Percentiles rank a stretch among this genome's conserved stretches.
phyloP scores from a whole-genome alignment of 2,888 invertebrate genomes.

The Drosophila nigritarsus region DNA sequence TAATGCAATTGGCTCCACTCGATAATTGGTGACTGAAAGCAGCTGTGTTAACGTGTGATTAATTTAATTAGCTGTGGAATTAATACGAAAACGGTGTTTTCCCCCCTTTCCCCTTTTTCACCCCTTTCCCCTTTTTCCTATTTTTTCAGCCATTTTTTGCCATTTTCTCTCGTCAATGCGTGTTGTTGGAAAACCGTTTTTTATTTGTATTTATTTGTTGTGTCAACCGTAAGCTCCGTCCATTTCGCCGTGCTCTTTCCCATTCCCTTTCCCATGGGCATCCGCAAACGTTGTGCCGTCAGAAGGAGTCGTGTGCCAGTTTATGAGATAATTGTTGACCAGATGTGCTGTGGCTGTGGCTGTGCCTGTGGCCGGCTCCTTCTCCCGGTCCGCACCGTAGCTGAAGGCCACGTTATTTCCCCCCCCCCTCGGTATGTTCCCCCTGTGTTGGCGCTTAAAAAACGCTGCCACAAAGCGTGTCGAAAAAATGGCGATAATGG shows the following conservation, averaged over 20 bases:
- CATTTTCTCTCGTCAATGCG: constrained; percentile 25
- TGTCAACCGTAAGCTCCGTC: background rate
- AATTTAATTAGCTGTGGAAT: constrained; percentile 30
- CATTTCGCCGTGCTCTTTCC: background rate
- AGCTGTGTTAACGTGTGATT: constrained; percentile 12
- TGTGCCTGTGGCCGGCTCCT: constrained; percentile 9
- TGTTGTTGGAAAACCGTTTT: constrained; percentile 14
- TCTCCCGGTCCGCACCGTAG: background rate
- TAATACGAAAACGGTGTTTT: background rate
- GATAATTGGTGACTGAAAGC: background rate
- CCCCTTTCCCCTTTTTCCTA: background rate
- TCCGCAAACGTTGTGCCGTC: background rate
- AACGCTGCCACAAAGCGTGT: constrained; percentile 23
- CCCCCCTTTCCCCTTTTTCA: too few relatives aligned
- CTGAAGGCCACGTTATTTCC: background rate
- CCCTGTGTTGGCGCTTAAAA: constrained; percentile 29
- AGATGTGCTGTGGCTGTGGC: constrained; percentile 31
- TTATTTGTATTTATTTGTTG: background rate
- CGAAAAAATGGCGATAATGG: constrained; percentile 45
- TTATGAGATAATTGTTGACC: constrained; percentile 59
- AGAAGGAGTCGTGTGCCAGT: constrained; percentile 30
- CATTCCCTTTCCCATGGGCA: background rate
- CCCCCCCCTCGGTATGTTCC: background rate
- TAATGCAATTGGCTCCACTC: background rate
- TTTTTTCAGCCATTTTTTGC: constrained; percentile 5